Evolutionary conservation across 2,113 vertebrate genomes (phyloP), one percentile per base, ranked within the genome.

Genomic region (Antigone vipio): DNA sequence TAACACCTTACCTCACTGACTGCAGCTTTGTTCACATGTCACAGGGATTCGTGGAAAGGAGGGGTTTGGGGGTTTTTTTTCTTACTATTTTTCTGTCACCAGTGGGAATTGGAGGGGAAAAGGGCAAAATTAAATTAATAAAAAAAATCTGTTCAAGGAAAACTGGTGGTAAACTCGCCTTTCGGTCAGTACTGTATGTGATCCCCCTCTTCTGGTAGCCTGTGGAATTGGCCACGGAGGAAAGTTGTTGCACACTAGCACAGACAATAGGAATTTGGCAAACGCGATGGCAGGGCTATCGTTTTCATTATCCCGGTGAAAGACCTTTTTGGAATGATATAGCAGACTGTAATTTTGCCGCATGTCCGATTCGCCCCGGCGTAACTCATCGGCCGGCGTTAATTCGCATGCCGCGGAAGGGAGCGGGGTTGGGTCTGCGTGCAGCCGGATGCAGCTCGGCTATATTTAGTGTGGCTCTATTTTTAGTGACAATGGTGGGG

Each of bases 131-230:
- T 34, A 87, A 90, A 95, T 76, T 20, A 90, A 63, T 64, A 50
- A 80, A 42, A 42, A 79, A 40, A 56, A 47, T 23, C 29, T 6
- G 55, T 12, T 11, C 16, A 67, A 92, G 72, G 64, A 16, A 42
- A 75, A 56, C 12, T 1, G 77, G 76, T 44, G 86, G 62, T 55
- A 0, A 81, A 53, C 44, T 68, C 84, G 9, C 89, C 74, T 73
- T 18, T 23, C 30, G 83, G 93, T 22, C 92, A 96, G 88, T 15
- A 17, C 82, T 94, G 92, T 96, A 22, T 91, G 81, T 89, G 92
- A 90, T 93, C 93, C 86, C 97, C 96, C 96, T 94, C 97, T 97
- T 74, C 96, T 97, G 95, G 96, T 1, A 34, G 73, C 2, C 88
- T 49, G 35, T 9, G 94, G 96, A 86, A 97, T 35, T 90, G 82